Conservation (phyloP, 35 echinoderm and acorn worm species). For the Ophiothrix spiculata region DNA sequence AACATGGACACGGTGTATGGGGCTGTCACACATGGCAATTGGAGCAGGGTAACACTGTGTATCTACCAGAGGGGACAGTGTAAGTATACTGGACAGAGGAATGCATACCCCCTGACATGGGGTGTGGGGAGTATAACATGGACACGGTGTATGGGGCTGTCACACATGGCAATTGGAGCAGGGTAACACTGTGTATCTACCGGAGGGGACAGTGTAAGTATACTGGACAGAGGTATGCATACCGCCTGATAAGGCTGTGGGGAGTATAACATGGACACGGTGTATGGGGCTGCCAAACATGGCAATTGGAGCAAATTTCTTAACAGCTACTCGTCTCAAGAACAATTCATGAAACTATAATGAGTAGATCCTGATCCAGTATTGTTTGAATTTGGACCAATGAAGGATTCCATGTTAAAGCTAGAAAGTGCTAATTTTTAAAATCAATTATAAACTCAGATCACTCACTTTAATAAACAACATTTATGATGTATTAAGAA, state of each 20-base stretch:
- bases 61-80: conserved; percentile 48
- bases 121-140: conserved; percentile 57
- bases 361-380: no score
- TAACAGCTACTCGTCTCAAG: no score
- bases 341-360: no score
- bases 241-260: conserved; percentile 88
- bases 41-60: conserved; percentile 72
- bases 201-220: conserved; percentile 65
- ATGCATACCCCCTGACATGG: no score
- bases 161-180: conserved; percentile 65
- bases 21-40: conserved; percentile 56
- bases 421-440: no score
- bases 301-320: conserved; percentile 73
- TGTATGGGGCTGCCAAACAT: conserved; percentile 59
- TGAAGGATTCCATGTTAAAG: no score
- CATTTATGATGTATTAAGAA: no score
- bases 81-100: no score
- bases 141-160: conserved; percentile 55
- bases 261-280: conserved; percentile 45
- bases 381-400: no score
- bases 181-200: conserved; percentile 51
- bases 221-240: conserved; percentile 42
- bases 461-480: no score
- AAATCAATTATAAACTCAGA: no score
- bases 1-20: conserved; percentile 53